Base-by-base conservation (phyloP, 2,797 vertebrate species). In the Hemibagrus guttatus region DNA sequence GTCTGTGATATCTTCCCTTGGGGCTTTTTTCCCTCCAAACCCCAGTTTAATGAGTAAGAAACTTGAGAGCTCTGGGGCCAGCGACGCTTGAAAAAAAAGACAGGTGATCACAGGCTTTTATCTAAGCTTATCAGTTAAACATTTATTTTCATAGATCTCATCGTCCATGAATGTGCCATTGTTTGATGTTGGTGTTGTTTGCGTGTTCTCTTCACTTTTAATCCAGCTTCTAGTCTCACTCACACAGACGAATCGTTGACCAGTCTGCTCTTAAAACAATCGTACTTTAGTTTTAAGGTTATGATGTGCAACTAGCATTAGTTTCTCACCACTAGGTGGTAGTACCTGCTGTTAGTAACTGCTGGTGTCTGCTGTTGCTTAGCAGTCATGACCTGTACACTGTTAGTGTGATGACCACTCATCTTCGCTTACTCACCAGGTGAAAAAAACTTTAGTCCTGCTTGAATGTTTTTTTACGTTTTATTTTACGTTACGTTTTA, bases 301-400 rank as follows among this genome's bases (percentile, higher is more conserved):
- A 68, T 35, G 35, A 17, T 2, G 31, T 42, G 31, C 31, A 39
- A 39, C 61, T 58, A 26, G 46, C 31, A 28, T 7, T 28, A 68
- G 21, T 71, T 11, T 49, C 46, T 88, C 87, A 87, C 93, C 94
- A 89, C 94, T 93, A 90, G 94, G 92, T 91, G 94, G 94, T 93
- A 93, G 91, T 91, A 95, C 66, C 64, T 87, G 39, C 84, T 66
- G 91, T 93, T 90, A 39, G 54, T 58, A 35, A 21, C 58, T 81
- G 31, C 31, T 16, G 14, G 90, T 72, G 79, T 90, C 93, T 91
- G 28, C 93, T 94, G 94, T 96, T 95, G 93, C 95, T 94, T 94
- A 94, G 95, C 94, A 94, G 94, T 94, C 86, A 88, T 21, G 74
- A 56, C 19, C 74, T 5, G 52, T 80, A 71, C 28, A 42, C 71